Base-by-base conservation (phyloP, 2,797 vertebrate genomes). In the Gymnoscopelus microlampas region DNA sequence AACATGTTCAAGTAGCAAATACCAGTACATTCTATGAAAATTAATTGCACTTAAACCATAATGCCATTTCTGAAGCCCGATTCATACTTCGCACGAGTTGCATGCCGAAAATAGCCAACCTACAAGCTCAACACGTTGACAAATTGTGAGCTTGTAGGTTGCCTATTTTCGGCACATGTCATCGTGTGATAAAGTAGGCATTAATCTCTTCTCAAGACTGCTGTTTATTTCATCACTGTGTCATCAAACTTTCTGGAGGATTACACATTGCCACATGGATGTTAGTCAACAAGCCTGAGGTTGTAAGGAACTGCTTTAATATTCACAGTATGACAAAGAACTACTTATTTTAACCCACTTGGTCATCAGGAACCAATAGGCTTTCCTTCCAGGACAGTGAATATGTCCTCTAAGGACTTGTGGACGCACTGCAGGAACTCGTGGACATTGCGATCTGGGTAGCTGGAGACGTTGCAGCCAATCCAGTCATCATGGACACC, bases 351-450 rank as follows among this genome's bases (percentile, higher is more conserved):
- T 35, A 35, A 35, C 2, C 5, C 56, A 11, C 65, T 39, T 63
- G 26, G 47, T 24, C 5, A 56, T 7, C 1, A 13, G 7, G 23
- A 3, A 12, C 68, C 23, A 48, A 96, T 85, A 15, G 94, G 72
- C 76, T 95, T 96, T 47, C 96, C 96, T 64, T 97, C 95, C 74
- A 99, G 76, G 67, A 96, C 91, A 59, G 87, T 91, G 68, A 98
- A 98, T 76, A 99, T 98, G 79, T 97, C 96, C 66, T 96, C 95
- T 63, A 99, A 84, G 54, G 97, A 95, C 81, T 96, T 96, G 73
- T 95, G 61, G 53, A 96, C 86, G 68, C 96, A 98, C 67, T 91
- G 91, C 53, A 99, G 90, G 87, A 97, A 99, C 77, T 97, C 95
- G 0, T 88, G 86, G 62, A 94, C 94, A 0, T 97, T 89, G 64